Evolutionary conservation across 1,140 invertebrate species (phyloP), one percentile per base, ranked within the genome.

Genomic region (Metaphire vulgaris): DNA sequence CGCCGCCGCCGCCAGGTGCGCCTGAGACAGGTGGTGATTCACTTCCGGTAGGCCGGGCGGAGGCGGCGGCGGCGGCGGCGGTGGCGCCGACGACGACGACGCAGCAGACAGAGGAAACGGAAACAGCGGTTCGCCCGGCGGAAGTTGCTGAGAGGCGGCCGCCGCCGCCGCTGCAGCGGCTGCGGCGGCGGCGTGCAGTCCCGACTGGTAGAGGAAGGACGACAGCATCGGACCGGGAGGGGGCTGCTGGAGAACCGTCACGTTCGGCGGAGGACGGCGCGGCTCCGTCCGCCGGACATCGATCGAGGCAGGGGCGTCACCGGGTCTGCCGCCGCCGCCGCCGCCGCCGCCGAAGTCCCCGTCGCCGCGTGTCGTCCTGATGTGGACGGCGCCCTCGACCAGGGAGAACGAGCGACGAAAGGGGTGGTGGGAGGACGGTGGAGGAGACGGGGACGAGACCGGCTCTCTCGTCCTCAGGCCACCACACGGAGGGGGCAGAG

Each of bases 211-310:
- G 26, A 83, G 80, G 66, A 81, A 83, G 6, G 82, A 80, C 73
- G 82, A 82, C 81, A 83, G 82, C 16, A 81, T 80, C 65, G 65
- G 74, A 21, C 78, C 80, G 21, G 79, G 33, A 16, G 83, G 80
- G 30, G 83, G 83, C n/a, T n/a, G n/a, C 41, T 83, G 83, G 29
- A 83, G 78, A 30, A 83, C 80, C 14, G 82, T 83, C 1, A 83
- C 83, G 72, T 83, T 83, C n/a, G n/a, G n/a, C 34, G 32, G 72
- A 30, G 69, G 41, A 21, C 41, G 21, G 41, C 41, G 41, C 6
- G 41, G 41, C 41, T n/a, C n/a, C n/a, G n/a, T n/a, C n/a, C n/a
- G n/a, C n/a, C n/a, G n/a, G n/a, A n/a, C n/a, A n/a, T n/a, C n/a
- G n/a, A n/a, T n/a, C n/a, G n/a, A n/a, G n/a, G n/a, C n/a, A n/a